Evolutionary conservation across 2,797 vertebrate species (phyloP), one percentile per base, ranked within the genome.

Genomic region (Enteromius mattozi): DNA sequence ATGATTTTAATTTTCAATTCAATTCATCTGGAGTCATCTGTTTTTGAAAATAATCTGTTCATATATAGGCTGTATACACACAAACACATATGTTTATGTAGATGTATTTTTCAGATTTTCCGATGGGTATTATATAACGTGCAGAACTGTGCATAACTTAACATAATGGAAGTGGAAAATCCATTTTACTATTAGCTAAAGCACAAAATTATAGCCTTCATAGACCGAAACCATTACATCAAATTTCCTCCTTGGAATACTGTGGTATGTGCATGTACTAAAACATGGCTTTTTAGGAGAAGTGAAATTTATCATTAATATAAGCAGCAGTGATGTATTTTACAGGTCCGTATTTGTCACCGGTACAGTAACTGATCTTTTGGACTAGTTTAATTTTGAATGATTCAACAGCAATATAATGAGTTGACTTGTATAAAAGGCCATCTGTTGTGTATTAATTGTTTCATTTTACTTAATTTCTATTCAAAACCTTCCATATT

Each of bases 131-230:
- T 61, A 77, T 24, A 42, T 78, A 77, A 77, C 54, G 14, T 40
- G 12, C 51, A 24, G 21, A 76, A 59, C 51, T 24, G 7, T 76
- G 21, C 45, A 7, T 45, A 30, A 27, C 30, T n/a, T 35, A 61
- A 37, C 45, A 61, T 69, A 69, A 75, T 54, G 68, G 33, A 87
- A 59, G 33, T 72, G 56, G 78, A 83, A 79, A 83, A 83, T 83
- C 77, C 27, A 79, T 87, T 85, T 81, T 56, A 65, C 54, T 27
- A 59, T 83, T 75, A 82, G 77, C 74, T 87, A 70, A 89, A 74
- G 33, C 81, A 77, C 77, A 85, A 54, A 78, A 82, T 70, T 49
- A 68, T 59, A 66, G 35, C 66, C 4, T 61, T n/a, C 42, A 37
- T 65, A 80, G 47, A 59, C 16, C 35, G 51, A 17, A 75, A 56